A percentile compares a stretch with the other conserved stretches of the same genome.
Conservation (phyloP, 2,113 vertebrate genomes). For the Paracanthobrama guichenoti region DNA sequence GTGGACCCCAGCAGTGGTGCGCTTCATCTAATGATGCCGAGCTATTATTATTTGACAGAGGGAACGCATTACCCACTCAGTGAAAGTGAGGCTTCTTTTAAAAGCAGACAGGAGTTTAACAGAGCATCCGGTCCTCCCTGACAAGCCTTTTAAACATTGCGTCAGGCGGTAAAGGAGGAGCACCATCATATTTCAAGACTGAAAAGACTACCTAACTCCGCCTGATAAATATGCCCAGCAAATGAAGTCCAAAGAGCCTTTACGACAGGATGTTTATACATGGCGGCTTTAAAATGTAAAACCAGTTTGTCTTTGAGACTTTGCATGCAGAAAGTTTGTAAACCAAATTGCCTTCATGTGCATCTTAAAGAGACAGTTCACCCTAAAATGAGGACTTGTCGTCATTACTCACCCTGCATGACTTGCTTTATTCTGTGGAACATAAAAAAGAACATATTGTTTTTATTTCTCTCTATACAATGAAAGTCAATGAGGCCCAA, state of each 20-base stretch:
- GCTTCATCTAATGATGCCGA: slow-evolving; percentile 38
- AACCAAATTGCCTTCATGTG: slow-evolving; percentile 26
- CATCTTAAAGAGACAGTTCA: background rate
- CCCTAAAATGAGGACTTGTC: background rate
- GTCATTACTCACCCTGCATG: no score
- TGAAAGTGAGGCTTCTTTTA: slow-evolving; percentile 38
- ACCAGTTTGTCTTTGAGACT: background rate
- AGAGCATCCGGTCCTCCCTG: slow-evolving; percentile 25
- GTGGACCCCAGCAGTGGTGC: slow-evolving; percentile 22
- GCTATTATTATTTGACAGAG: slow-evolving; percentile 51
- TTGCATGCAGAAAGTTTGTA: slow-evolving; percentile 22
- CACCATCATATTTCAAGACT: slow-evolving; percentile 43
- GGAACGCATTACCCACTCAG: slow-evolving; percentile 38
- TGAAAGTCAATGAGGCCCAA: background rate
- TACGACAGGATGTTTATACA: slow-evolving; percentile 3
- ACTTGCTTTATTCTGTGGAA: background rate
- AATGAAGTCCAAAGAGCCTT: slow-evolving; percentile 15
- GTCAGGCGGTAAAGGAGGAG: slow-evolving; percentile 25
- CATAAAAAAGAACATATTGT: background rate
- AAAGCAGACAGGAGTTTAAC: slow-evolving; percentile 42
- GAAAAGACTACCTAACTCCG: slow-evolving; percentile 10
- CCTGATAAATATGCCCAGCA: background rate
- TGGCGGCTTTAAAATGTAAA: background rate
- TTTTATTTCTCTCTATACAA: background rate
- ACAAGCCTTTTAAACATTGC: slow-evolving; percentile 35